These are phyloP conservation scores for Heterotilapia buettikoferi DNA, from an alignment of 2,113 vertebrate species.

Conservation along the genomic window DNA sequence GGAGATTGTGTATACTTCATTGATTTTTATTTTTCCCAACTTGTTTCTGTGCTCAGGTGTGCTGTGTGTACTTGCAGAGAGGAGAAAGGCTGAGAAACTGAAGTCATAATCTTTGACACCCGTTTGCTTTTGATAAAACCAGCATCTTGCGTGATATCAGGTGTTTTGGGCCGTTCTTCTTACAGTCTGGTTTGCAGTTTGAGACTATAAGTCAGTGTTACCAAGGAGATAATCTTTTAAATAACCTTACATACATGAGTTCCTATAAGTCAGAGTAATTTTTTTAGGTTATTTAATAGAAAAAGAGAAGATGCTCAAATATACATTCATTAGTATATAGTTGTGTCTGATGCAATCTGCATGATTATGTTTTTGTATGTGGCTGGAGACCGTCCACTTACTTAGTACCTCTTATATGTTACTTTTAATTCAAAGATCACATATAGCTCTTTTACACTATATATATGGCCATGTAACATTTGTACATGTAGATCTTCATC, in stretches of 20 bases:
- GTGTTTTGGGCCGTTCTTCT: accelerated
- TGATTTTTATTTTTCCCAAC: background rate
- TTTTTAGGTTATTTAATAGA: background rate
- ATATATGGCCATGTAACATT: background rate
- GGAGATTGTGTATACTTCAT: background rate
- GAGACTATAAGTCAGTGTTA: background rate
- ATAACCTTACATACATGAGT: background rate
- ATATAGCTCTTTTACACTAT: background rate
- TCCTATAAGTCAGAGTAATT: background rate
- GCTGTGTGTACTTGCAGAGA: background rate
- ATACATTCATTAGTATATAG: background rate
- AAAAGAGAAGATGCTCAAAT: background rate
- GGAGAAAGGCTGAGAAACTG: background rate
- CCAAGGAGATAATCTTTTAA: background rate
- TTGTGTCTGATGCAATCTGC: background rate
- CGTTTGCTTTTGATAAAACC: background rate
- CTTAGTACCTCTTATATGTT: background rate
- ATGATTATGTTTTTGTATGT: background rate
- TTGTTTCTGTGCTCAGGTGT: background rate
- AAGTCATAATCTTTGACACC: background rate
- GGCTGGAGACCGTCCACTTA: background rate
- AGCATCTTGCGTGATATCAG: background rate
- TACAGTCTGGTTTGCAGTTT: background rate
- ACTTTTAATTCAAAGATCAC: background rate
- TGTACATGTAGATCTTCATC: background rate